Percentiles rank a stretch among this genome's conserved stretches.
Evolutionary conservation across 2,888 invertebrate species (phyloP).

Genomic region (Tetragonula carbonaria): DNA sequence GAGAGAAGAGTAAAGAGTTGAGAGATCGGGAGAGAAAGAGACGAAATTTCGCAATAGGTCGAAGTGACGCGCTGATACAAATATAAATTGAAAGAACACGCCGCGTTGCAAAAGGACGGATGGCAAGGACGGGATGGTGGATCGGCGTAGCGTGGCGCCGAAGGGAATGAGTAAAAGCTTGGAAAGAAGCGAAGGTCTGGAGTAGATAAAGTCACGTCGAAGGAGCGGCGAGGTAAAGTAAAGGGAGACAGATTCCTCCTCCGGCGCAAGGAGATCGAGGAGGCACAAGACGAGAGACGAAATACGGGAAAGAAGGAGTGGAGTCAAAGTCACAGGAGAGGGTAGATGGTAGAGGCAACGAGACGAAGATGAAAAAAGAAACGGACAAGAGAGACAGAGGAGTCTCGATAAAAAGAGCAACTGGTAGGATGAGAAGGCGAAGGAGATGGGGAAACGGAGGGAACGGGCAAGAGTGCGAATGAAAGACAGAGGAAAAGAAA

Average conservation of each 20-base stretch:
- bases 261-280: constrained; percentile 1
- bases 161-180: constrained; percentile 13
- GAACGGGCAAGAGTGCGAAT: constrained; percentile 15
- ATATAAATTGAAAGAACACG: constrained; percentile 26
- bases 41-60: constrained; percentile 25
- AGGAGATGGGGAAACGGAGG: constrained; percentile 21
- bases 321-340: neutral
- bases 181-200: neutral
- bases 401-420: constrained; percentile 46
- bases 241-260: constrained; percentile 33
- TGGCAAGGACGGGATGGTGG: neutral
- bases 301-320: constrained; percentile 2
- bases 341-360: constrained; percentile 3
- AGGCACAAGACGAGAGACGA: constrained; percentile 34
- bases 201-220: constrained; percentile 12
- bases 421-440: constrained; percentile 45
- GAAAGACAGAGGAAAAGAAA: constrained; percentile 28
- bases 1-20: constrained; percentile 22
- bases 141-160: neutral
- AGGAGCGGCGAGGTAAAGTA: constrained; percentile 22
- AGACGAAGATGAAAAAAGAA: constrained; percentile 26
- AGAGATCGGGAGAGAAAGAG: constrained; percentile 36
- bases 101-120: constrained; percentile 9
- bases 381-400: constrained; percentile 43
- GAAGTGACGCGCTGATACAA: constrained; percentile 11